phyloP scores from a whole-genome alignment of 2,888 invertebrate species.

The Scaptomyza parva region DNA sequence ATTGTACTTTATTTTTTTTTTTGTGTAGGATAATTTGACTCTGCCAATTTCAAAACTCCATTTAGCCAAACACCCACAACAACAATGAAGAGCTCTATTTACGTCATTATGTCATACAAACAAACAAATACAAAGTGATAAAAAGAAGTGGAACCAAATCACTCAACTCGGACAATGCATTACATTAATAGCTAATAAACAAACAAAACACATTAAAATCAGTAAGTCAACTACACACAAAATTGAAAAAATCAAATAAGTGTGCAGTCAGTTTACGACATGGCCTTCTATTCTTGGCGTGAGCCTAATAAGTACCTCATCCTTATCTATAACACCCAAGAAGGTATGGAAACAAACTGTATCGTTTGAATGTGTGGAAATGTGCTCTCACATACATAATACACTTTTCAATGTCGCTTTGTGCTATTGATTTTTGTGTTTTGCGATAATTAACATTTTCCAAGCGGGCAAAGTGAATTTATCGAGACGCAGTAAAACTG shows the following conservation, averaged over 20 bases:
- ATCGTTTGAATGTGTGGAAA: not conserved
- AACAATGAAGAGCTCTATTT: not conserved
- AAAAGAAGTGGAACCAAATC: too few relatives aligned
- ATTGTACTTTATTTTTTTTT: not conserved
- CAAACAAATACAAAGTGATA: too few relatives aligned
- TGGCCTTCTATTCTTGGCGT: constrained; percentile 18
- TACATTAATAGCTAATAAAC: not conserved
- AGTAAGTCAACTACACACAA: not conserved
- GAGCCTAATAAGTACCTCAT: not conserved
- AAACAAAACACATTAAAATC: constrained; percentile 1
- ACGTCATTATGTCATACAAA: not conserved
- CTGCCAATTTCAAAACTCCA: not conserved
- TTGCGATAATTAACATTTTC: constrained; percentile 59
- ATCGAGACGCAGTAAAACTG: constrained; percentile 57
- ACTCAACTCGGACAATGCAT: not conserved
- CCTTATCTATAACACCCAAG: constrained; percentile 25
- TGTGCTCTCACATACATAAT: constrained; percentile 15
- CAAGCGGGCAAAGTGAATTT: constrained; percentile 31
- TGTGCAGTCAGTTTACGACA: not conserved
- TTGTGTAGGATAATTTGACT: not conserved
- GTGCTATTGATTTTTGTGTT: constrained; percentile 64
- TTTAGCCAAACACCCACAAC: not conserved
- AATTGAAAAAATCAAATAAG: constrained; percentile 5
- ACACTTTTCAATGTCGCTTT: constrained; percentile 43
- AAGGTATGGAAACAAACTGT: not conserved